These are phyloP conservation scores for Carpatolechia fugitivella DNA, from an alignment of 2,888 invertebrate genomes.

Conservation along the genomic window DNA sequence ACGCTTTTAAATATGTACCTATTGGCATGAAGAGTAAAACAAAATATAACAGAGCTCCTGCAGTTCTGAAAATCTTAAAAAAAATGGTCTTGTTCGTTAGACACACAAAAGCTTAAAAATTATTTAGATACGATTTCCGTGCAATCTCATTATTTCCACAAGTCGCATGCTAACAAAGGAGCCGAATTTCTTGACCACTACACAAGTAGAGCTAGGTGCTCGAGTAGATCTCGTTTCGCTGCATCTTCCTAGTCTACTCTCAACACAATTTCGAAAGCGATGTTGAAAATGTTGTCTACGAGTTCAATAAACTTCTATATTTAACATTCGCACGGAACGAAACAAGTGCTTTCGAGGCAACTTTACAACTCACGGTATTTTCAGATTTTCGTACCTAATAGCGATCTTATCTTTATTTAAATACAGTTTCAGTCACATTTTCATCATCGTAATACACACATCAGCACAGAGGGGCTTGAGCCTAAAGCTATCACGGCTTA, in stretches of 20 bases:
- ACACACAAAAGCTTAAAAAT: too few species aligned
- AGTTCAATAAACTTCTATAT: constrained; percentile 51
- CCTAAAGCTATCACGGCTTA: too few species aligned
- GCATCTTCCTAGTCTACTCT: neutral
- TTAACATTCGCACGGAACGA: constrained; percentile 38
- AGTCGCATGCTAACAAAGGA: constrained; percentile 2
- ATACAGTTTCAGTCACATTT: too few species aligned
- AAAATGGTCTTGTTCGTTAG: too few species aligned
- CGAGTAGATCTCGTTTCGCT: neutral
- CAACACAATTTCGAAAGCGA: neutral
- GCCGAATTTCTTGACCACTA: constrained; percentile 1
- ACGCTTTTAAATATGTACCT: too few species aligned
- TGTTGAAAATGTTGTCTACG: constrained; percentile 18
- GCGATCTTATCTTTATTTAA: neutral
- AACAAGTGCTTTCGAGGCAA: neutral
- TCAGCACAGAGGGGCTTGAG: too few species aligned
- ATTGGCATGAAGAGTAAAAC: too few species aligned
- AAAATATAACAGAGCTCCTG: too few species aligned
- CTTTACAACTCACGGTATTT: constrained; percentile 1
- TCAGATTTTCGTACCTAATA: neutral
- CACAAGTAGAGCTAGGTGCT: neutral
- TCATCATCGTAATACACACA: too few species aligned
- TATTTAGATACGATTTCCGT: too few species aligned
- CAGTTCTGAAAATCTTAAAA: too few species aligned
- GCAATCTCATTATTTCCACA: constrained; percentile 1